Conservation (phyloP, 2,888 invertebrate species). For the Sclerodermus sp. region DNA sequence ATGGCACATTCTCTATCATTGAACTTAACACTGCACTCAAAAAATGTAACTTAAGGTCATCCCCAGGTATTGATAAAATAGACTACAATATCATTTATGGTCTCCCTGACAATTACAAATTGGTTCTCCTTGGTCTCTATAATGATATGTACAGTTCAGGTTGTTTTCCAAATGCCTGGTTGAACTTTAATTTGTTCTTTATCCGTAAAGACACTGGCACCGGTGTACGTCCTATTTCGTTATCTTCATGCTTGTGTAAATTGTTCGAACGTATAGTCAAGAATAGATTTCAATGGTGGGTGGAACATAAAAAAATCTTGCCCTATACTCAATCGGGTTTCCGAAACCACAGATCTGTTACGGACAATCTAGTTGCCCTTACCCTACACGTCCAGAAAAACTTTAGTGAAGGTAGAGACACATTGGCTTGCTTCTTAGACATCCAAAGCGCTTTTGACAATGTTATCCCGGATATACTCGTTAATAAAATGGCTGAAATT, state of each 20-base stretch:
- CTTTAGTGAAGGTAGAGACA: background rate
- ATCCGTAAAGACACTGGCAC: background rate
- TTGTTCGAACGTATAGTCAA: constrained; percentile 1
- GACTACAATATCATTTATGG: background rate
- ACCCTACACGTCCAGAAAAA: constrained; percentile 1
- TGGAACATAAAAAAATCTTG: background rate
- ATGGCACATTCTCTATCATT: background rate
- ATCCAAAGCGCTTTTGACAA: constrained; percentile 1
- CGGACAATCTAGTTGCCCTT: background rate
- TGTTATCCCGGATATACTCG: background rate
- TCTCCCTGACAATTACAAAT: background rate
- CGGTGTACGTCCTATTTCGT: constrained; percentile 2
- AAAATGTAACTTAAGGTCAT: background rate
- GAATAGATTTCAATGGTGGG: constrained; percentile 4
- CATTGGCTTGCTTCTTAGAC: background rate
- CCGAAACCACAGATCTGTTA: background rate
- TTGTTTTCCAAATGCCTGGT: constrained; percentile 1
- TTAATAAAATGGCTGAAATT: background rate
- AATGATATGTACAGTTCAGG: background rate
- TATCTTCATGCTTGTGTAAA: constrained; percentile 3
- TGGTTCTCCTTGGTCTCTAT: constrained; percentile 1
- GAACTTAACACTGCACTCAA: constrained; percentile 4
- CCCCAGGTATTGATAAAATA: constrained; percentile 4
- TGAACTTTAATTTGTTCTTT: background rate
- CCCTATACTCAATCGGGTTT: constrained; percentile 6